Evolutionary conservation across 2,797 vertebrate species (phyloP), one percentile per base, ranked within the genome.

Genomic region (Leptoclinus maculatus): DNA sequence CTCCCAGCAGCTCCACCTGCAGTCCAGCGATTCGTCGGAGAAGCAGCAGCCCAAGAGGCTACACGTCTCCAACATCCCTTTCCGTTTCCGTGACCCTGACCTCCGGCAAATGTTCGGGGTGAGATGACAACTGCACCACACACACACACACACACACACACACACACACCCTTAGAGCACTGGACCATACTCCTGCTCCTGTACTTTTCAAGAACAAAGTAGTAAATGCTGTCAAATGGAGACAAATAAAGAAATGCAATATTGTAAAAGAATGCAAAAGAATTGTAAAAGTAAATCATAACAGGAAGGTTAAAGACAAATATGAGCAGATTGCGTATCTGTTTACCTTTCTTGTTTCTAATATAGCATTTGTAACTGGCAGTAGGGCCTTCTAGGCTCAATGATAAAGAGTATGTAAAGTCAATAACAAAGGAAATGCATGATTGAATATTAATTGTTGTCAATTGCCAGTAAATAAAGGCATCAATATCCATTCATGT

Each of bases 71-170:
- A 98, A 98, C 95, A 98, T 98, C 93, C 97, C 97, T 87, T 98
- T 98, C 93, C 96, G 97, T 82, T 98, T 98, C 94, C 95, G 97
- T 91, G 97, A 98, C 90, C 97, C 97, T 0, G 97, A 98, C 93
- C 95, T 98, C 76, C 95, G 97, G 93, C 97, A 98, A 96, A 98
- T 98, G 97, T 98, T 98, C 6, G 97, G 97, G 95, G 97, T 98
- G 90, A 97, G 97, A 95, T 47, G 14, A 70, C 32, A 66, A 38
- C 5, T 43, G 13, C 19, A 71, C 21, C 12, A 74, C 23, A 69
- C 21, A 10, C 23, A 27, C 19, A 57, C 16, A 1, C 12, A n/a
- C 43, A 60, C 16, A 45, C 25, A 66, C n/a, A 13, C 29, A 5
- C 7, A 54, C 54, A 57, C 16, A 39, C n/a, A 65, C 25, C 2